These are phyloP conservation scores for Pipra filicauda DNA, from an alignment of 2,113 vertebrate genomes.

Conservation along the genomic window DNA sequence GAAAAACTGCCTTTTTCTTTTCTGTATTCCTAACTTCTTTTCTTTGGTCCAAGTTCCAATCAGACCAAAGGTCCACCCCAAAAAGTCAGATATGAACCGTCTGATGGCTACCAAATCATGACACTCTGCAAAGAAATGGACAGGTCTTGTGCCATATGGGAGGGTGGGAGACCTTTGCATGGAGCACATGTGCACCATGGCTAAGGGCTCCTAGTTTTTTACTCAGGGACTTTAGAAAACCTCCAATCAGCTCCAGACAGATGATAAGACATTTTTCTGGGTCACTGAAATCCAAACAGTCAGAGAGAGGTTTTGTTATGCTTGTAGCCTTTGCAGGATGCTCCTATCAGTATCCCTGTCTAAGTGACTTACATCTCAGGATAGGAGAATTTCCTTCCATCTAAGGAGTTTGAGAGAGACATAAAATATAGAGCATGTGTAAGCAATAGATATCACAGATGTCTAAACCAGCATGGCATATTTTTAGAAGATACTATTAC, in stretches of 20 bases:
- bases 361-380: neutral
- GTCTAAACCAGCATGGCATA: neutral
- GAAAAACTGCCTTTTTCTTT: neutral
- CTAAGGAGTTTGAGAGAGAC: neutral
- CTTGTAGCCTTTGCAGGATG: neutral
- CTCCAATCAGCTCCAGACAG: neutral
- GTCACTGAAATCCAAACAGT: neutral
- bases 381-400: neutral
- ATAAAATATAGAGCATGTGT: neutral
- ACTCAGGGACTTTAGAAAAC: neutral
- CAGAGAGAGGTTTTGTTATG: neutral
- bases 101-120: neutral
- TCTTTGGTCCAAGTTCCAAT: accelerated
- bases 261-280: neutral
- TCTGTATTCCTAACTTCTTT: neutral
- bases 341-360: neutral
- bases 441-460: neutral
- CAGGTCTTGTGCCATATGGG: neutral
- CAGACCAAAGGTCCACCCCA: neutral
- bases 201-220: neutral
- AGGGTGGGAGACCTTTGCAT: neutral
- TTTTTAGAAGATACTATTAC: neutral
- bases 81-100: neutral
- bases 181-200: neutral
- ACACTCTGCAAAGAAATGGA: neutral